Base-by-base conservation (phyloP, 2,797 vertebrate genomes). In the Sebastes wilsoni region DNA sequence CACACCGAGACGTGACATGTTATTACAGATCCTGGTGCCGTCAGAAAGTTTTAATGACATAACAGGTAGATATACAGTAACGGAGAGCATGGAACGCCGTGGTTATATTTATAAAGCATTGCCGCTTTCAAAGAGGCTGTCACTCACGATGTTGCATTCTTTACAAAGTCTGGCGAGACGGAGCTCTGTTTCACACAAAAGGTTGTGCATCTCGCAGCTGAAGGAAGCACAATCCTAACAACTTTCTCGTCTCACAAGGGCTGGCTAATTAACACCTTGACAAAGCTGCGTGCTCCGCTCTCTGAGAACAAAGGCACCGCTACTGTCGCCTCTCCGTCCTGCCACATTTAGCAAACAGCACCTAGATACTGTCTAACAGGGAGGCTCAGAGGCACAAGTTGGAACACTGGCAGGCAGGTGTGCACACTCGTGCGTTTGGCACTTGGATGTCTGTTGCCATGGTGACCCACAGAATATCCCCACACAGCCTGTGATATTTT, bases 371-470 rank as follows among this genome's bases (percentile, higher is more conserved):
- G 82, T 92, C 83, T 87, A 81, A 83, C 83, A 72, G 75, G 61
- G 69, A 88, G 67, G 56, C 83, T 88, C 64, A 58, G 74, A 87
- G 77, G 80, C 89, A 87, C 54, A 87, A 82, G 81, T 80, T 87
- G 87, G 80, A 92, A 83, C 75, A 71, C 80, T 75, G 80, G 83
- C 86, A 89, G 83, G 79, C 93, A 93, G 93, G 89, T 93, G 91
- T 87, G 86, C 81, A 83, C 71, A 34, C 86, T 81, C 5, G 42
- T 85, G 88, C 83, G 68, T 78, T 82, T 91, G 88, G 87, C 86
- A 89, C 92, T 92, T 83, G 75, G 79, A 90, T 92, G 93, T 95
- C 93, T 95, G 94, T 95, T 95, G 89, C 94, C 90, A 94, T 95
- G 94, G 94, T 88, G 91, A 95, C 90, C 92, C 84, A 83, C 66